Evolutionary conservation across 1,140 invertebrate species (phyloP).

Genomic region (Dendrolimus punctatus): DNA sequence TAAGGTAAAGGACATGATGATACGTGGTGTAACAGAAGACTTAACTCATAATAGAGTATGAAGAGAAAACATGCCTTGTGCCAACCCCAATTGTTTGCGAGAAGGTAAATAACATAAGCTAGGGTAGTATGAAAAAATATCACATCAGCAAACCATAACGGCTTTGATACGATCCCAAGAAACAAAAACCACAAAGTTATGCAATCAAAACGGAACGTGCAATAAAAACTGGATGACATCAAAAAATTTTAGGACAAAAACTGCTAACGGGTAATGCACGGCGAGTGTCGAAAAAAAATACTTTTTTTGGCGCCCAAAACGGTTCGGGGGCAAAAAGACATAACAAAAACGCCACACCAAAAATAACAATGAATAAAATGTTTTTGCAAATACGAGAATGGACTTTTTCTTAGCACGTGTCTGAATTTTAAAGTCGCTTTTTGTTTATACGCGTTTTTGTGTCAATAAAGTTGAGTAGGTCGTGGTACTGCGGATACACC

Average conservation of each 20-base stretch:
- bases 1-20: too few relatives aligned
- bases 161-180: background rate
- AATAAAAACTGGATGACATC: conserved; percentile 10
- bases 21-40: too few relatives aligned
- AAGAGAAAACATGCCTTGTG: too few relatives aligned
- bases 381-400: conserved; percentile 50
- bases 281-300: conserved; percentile 20
- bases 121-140: too few relatives aligned
- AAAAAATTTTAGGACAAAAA: conserved; percentile 45
- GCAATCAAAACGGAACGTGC: conserved; percentile 15
- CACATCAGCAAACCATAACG: too few relatives aligned
- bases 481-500: conserved; percentile 4
- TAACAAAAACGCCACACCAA: conserved; percentile 15
- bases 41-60: too few relatives aligned
- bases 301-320: conserved; percentile 34
- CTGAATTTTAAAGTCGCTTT: conserved; percentile 38
- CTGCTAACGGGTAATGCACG: conserved; percentile 38
- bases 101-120: too few relatives aligned
- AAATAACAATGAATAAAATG: conserved; percentile 38
- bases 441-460: conserved; percentile 39
- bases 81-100: too few relatives aligned
- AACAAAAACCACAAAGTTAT: conserved; percentile 8
- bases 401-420: conserved; percentile 56
- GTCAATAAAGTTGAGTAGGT: conserved; percentile 27
- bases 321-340: conserved; percentile 43